These are phyloP conservation scores for Macrochelys suwanniensis DNA, from an alignment of 2,797 vertebrate genomes.

Conservation along the genomic window DNA sequence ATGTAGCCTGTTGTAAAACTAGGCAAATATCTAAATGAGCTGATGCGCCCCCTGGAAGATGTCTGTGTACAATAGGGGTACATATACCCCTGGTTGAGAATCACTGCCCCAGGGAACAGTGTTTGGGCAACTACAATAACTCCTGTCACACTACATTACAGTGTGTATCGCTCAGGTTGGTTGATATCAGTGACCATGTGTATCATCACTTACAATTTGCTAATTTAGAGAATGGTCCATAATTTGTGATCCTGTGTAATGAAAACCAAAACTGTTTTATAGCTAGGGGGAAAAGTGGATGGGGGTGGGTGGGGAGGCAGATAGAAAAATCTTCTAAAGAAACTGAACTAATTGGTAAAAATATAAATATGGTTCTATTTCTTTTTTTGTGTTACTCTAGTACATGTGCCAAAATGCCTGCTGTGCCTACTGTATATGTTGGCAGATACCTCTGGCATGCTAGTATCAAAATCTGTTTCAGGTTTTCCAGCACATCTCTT, in stretches of 20 bases:
- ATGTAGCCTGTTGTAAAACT: too few relatives aligned
- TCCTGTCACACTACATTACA: background rate
- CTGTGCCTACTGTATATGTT: background rate
- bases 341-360: background rate
- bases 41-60: too few relatives aligned
- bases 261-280: background rate
- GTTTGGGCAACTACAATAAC: background rate
- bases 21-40: too few relatives aligned
- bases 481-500: constrained; percentile 27
- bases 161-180: background rate
- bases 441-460: constrained; percentile 2
- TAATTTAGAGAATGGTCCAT: rapidly evolving
- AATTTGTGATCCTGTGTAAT: rapidly evolving
- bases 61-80: too few relatives aligned
- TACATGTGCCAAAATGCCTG: constrained; percentile 9
- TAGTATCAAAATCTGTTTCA: background rate
- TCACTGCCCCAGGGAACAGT: background rate
- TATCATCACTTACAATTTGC: background rate
- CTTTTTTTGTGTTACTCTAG: constrained; percentile 13
- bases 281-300: background rate
- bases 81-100: background rate
- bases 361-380: background rate
- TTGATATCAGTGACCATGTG: background rate
- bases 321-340: background rate
- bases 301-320: background rate